Evolutionary conservation across 2,113 vertebrate genomes (phyloP).

Genomic region (Pachypanchax playfairii): DNA sequence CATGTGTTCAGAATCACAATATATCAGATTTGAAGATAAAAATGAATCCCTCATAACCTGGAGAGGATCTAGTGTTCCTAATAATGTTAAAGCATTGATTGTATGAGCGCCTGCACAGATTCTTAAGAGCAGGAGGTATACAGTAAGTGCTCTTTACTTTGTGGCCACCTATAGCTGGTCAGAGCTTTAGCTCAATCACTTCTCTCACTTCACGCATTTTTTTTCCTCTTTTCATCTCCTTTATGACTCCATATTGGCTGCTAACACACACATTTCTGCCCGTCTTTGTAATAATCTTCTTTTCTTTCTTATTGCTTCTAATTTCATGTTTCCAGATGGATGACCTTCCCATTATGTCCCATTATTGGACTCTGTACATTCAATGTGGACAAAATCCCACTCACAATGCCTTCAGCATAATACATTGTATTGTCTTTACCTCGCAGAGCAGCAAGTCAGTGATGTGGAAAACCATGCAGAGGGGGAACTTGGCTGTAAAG

Average conservation of each 20-base stretch:
- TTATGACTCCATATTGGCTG: neutral
- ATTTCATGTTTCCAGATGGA: conserved; percentile 18
- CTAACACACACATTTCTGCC: neutral
- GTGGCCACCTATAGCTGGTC: conserved; percentile 1
- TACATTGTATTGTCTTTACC: conserved; percentile 75
- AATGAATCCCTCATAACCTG: neutral
- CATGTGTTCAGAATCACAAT: neutral
- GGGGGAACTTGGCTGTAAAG: conserved; percentile 99
- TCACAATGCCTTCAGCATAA: neutral
- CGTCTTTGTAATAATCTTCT: conserved; percentile 23
- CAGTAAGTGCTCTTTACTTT: conserved; percentile 2
- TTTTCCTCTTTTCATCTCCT: neutral
- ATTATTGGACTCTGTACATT: conserved; percentile 19
- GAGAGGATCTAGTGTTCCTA: conserved; percentile 19
- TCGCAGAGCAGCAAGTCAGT: conserved; percentile 97
- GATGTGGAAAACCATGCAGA: conserved; percentile 99
- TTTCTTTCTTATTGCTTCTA: neutral
- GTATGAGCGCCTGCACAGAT: conserved; percentile 33
- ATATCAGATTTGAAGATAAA: neutral
- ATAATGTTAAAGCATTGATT: conserved; percentile 31
- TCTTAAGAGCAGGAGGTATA: neutral
- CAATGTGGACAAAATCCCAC: conserved; percentile 9
- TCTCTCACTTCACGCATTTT: neutral
- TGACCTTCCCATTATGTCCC: conserved; percentile 4
- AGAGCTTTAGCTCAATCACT: conserved; percentile 5